phyloP scores from a whole-genome alignment of 1,140 invertebrate species.

The Aphis gossypii region DNA sequence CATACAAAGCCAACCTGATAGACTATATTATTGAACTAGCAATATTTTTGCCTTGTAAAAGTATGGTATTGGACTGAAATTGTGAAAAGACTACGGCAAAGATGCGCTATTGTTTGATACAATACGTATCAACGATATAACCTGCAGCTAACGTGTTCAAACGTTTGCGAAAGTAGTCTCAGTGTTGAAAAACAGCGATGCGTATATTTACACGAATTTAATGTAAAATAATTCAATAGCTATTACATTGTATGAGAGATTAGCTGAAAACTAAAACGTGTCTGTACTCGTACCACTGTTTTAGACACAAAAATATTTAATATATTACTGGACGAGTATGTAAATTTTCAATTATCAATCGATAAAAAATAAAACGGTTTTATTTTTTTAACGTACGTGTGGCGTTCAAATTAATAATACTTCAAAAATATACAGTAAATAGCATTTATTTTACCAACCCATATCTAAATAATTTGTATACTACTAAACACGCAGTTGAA shows the following conservation, averaged over 20 bases:
- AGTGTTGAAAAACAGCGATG: not conserved
- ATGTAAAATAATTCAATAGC: not conserved
- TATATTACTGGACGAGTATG: constrained; percentile 19
- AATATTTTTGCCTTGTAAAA: not conserved
- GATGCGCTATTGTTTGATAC: not conserved
- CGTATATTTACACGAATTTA: not conserved
- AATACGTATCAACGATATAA: not conserved
- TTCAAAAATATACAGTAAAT: not conserved
- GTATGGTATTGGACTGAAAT: not conserved
- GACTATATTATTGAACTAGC: not conserved
- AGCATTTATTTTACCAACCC: not conserved
- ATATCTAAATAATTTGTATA: constrained; percentile 15
- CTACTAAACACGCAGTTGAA: not conserved
- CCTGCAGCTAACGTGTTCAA: not conserved
- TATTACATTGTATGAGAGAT: not conserved
- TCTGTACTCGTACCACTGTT: not conserved
- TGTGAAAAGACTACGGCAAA: not conserved
- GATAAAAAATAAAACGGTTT: constrained; percentile 23
- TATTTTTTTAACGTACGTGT: not conserved
- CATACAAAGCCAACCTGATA: not conserved
- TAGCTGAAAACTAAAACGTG: constrained; percentile 14
- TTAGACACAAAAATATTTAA: not conserved
- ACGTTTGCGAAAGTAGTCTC: not conserved
- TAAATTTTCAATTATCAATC: constrained; percentile 34
- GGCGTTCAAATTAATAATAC: not conserved